Evolutionary conservation across 2,888 invertebrate species (phyloP), one percentile per base, ranked within the genome.

Genomic region (Melipona beecheii): DNA sequence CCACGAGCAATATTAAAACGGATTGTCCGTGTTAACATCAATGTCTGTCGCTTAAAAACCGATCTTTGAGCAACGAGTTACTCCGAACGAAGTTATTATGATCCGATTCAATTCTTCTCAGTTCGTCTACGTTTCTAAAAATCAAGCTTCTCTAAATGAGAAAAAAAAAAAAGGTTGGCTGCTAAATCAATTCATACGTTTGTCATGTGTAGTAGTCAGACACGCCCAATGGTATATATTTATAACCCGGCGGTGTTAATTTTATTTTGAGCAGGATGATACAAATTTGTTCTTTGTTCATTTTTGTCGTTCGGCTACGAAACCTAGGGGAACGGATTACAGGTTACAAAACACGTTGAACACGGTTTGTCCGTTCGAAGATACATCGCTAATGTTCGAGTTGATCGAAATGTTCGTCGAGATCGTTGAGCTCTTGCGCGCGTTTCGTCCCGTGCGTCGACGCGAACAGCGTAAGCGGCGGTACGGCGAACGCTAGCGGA

Each of bases 311-410:
- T 58, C 66, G 60, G 52, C 75, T 77, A 65, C 21, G 56, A 60
- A 83, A 83, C 78, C 75, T 78, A 72, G 24, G 69, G 62, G 72
- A 72, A 72, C 72, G 69, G 75, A 79, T 68, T 27, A 52, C 43
- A 60, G 66, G 27, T 86, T 81, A 79, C 77, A 75, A 81, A 83
- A 83, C 73, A 75, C 43, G 52, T 83, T 72, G 80, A 81, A 75
- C 77, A 72, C 75, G 68, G 27, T 64, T 77, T 70, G 31, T 65
- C 62, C 62, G 71, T 72, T 76, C 69, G 72, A 43, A 64, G 72
- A 50, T 79, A 60, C 66, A 62, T 62, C 19, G 73, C 66, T 78
- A 49, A 43, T 70, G 11, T 50, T 70, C 54, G 71, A 84, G 60
- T 71, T 62, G 31, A 70, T 58, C 52, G 73, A 52, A 84, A 74